phyloP scores from a whole-genome alignment of 2,113 vertebrate species.

The Dasypus novemcinctus region DNA sequence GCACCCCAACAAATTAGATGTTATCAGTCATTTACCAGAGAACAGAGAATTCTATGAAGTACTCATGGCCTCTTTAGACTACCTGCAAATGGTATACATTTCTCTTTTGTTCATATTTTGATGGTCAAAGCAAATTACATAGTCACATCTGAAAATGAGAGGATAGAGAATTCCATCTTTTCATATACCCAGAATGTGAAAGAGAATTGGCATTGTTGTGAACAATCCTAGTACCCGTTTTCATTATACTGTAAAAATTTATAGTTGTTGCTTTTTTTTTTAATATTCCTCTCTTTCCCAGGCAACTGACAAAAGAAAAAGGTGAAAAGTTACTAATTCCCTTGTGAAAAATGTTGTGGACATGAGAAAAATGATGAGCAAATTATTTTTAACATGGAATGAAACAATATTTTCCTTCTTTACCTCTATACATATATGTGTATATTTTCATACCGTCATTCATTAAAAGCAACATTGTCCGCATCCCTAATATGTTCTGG shows the following conservation, averaged over 20 bases:
- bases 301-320: neutral
- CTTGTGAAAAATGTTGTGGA: neutral
- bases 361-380: neutral
- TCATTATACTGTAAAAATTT: neutral
- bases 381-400: neutral
- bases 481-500: neutral
- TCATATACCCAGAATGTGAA: neutral
- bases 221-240: neutral
- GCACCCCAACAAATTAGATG: neutral
- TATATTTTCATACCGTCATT: neutral
- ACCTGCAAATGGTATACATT: neutral
- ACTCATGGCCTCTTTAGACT: neutral
- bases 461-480: neutral
- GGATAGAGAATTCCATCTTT: neutral
- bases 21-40: neutral
- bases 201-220: neutral
- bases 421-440: neutral
- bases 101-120: neutral
- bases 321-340: neutral
- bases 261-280: neutral
- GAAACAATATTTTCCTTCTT: neutral
- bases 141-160: neutral
- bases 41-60: neutral
- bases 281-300: neutral
- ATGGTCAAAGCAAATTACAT: neutral